phyloP scores from a whole-genome alignment of 2,113 vertebrate genomes.

The Zapus hudsonius region DNA sequence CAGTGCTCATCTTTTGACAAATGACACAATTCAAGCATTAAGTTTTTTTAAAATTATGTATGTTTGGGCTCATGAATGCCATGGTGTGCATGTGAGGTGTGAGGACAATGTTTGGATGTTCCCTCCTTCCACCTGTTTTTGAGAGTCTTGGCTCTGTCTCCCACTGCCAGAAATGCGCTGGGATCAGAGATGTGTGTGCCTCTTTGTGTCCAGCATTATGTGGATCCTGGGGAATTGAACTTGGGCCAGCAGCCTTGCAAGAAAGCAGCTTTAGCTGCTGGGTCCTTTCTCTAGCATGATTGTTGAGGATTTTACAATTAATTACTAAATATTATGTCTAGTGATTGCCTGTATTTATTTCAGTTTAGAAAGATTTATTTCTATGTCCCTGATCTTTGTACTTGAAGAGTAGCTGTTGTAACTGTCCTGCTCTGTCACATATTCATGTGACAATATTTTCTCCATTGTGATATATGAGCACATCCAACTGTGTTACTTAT shows the following conservation, averaged over 20 bases:
- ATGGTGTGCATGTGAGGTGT: too few relatives aligned
- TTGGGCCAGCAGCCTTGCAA: too few relatives aligned
- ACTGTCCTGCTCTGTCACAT: constrained; percentile 28
- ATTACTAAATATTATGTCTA: constrained; percentile 31
- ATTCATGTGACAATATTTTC: too few relatives aligned
- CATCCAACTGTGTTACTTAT: background rate
- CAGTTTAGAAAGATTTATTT: constrained; percentile 58
- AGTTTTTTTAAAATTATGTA: background rate
- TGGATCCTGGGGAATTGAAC: too few relatives aligned
- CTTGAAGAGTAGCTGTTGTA: constrained; percentile 53
- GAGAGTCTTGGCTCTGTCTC: too few relatives aligned
- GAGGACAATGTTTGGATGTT: too few relatives aligned
- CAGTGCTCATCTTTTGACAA: constrained; percentile 49
- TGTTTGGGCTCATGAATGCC: too few relatives aligned
- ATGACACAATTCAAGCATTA: constrained; percentile 54
- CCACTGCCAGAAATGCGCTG: too few relatives aligned
- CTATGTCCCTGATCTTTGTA: constrained; percentile 57
- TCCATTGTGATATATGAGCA: background rate
- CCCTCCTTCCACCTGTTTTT: too few relatives aligned
- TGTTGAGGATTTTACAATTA: constrained; percentile 52
- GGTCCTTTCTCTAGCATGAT: background rate
- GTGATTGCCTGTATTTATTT: constrained; percentile 46
- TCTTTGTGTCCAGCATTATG: too few relatives aligned
- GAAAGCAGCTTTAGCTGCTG: too few relatives aligned
- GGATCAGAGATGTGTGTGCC: too few relatives aligned